Evolutionary conservation across 1,140 invertebrate species (phyloP).

Genomic region (Anagrus nilaparvatae): DNA sequence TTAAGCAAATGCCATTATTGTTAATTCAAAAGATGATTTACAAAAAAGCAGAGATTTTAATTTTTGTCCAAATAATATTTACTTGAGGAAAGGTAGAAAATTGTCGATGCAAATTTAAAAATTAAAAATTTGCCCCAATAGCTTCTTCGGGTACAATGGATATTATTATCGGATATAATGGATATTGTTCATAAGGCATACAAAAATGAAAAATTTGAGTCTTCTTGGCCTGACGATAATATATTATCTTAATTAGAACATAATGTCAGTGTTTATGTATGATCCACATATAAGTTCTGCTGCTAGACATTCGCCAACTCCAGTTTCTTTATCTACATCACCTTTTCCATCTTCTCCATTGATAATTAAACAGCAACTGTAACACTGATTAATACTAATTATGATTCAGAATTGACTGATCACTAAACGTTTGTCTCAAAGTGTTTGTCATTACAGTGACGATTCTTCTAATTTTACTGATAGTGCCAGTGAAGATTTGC

Average conservation of each 20-base stretch:
- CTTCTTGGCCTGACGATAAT: constrained; percentile 25
- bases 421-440: constrained; percentile 23
- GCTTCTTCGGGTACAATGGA: constrained; percentile 31
- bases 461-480: constrained; percentile 31
- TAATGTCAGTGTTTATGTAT: constrained; percentile 45
- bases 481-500: constrained; percentile 28
- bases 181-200: constrained; percentile 33
- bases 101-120: too few species aligned
- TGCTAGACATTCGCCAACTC: constrained; percentile 46
- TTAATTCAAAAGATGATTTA: too few species aligned
- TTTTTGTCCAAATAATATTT: too few species aligned
- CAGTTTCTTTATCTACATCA: constrained; percentile 36
- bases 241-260: constrained; percentile 43
- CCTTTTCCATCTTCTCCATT: constrained; percentile 39
- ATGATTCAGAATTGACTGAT: constrained; percentile 28
- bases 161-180: too few species aligned
- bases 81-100: too few species aligned
- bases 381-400: constrained; percentile 28
- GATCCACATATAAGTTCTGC: constrained; percentile 51
- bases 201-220: too few species aligned
- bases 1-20: too few species aligned
- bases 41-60: too few species aligned
- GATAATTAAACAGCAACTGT: constrained; percentile 29
- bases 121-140: too few species aligned
- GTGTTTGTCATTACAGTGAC: constrained; percentile 25